phyloP scores from a whole-genome alignment of 2,888 invertebrate genomes.

The Drosophila atripex region DNA sequence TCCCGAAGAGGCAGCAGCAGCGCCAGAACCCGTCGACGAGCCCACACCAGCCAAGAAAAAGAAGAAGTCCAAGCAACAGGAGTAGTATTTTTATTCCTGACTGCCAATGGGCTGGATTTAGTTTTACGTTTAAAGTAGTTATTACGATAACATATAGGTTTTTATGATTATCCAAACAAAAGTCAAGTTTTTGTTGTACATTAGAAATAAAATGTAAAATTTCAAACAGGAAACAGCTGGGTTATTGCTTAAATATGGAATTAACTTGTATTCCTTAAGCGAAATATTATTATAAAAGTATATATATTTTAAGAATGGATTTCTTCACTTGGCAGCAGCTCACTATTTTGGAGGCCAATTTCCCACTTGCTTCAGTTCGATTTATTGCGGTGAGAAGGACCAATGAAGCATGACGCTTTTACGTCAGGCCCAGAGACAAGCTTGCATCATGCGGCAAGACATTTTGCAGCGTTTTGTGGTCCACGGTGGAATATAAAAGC shows the following conservation, averaged over 20 bases:
- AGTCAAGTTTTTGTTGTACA: conserved; percentile 54
- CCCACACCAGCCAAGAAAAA: conserved; percentile 53
- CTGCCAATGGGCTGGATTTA: conserved; percentile 13
- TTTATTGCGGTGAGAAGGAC: conserved; percentile 19
- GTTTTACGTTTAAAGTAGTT: conserved; percentile 33
- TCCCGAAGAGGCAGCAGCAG: conserved; percentile 42
- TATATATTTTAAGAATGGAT: not conserved
- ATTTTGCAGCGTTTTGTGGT: conserved; percentile 60
- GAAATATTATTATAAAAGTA: too few relatives aligned
- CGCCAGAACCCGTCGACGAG: conserved; percentile 40
- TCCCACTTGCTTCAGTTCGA: conserved; percentile 14
- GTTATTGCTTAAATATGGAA: too few relatives aligned
- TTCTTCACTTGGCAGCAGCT: not conserved
- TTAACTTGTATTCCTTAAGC: not conserved
- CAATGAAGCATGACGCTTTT: conserved; percentile 56
- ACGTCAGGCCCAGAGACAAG: conserved; percentile 26
- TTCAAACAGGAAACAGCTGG: conserved; percentile 6
- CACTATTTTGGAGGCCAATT: conserved; percentile 44
- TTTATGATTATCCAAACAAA: conserved; percentile 23
- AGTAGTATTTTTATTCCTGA: conserved; percentile 14
- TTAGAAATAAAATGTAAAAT: conserved; percentile 69
- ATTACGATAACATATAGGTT: conserved; percentile 28
- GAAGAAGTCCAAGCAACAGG: conserved; percentile 49
- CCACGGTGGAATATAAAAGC: conserved; percentile 57
- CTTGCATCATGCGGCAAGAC: conserved; percentile 57